These are phyloP conservation scores for Chloroceryle aenea DNA, from an alignment of 2,113 vertebrate species.

Conservation along the genomic window DNA sequence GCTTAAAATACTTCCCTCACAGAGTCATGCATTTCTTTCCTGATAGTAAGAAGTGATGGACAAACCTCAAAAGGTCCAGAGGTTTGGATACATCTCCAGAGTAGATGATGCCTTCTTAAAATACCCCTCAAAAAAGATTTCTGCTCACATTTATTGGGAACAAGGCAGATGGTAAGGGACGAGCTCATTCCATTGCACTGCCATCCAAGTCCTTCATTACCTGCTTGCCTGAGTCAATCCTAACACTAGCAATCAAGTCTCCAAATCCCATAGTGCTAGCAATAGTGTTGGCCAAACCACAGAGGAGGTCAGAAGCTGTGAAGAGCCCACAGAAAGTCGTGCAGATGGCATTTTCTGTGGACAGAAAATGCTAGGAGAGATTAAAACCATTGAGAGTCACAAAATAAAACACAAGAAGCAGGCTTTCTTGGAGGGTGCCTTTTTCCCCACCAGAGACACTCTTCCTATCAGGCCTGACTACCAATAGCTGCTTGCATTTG, in stretches of 20 bases:
- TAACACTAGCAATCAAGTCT: background rate
- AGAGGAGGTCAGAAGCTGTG: background rate
- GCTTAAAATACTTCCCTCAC: constrained; percentile 61
- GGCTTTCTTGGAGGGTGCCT: background rate
- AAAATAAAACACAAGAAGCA: background rate
- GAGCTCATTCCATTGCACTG: background rate
- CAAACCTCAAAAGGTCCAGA: constrained; percentile 37
- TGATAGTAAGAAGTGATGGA: background rate
- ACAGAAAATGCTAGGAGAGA: background rate
- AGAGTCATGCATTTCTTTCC: constrained; percentile 49
- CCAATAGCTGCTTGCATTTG: background rate
- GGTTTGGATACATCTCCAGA: background rate
- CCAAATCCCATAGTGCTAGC: background rate
- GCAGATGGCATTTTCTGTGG: background rate
- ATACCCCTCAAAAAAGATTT: background rate
- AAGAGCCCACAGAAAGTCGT: background rate
- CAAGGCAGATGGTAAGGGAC: background rate
- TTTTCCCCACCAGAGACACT: background rate
- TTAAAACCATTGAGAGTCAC: background rate
- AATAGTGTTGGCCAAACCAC: background rate
- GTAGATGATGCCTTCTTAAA: background rate
- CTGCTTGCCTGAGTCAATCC: background rate
- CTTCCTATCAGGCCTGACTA: background rate
- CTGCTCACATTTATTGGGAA: background rate
- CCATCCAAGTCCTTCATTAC: background rate